Evolutionary conservation across 2,113 vertebrate species (phyloP).

Genomic region (Struthidea cinerea): DNA sequence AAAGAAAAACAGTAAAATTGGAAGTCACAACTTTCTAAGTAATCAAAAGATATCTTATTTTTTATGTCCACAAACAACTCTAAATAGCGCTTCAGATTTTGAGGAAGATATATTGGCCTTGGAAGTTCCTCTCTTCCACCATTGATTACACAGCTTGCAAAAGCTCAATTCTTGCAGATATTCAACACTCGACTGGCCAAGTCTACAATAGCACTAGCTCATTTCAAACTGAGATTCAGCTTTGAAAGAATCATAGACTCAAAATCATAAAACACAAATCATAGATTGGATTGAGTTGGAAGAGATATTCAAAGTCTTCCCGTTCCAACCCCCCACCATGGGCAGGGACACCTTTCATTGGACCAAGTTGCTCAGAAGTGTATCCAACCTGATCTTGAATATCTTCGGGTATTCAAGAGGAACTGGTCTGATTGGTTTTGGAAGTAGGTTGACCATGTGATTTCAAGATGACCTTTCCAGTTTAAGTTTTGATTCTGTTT

Average conservation of each 20-base stretch:
- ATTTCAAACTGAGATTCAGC: not conserved
- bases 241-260: not conserved
- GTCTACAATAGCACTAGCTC: not conserved
- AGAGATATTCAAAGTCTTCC: not conserved
- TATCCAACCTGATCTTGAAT: not conserved
- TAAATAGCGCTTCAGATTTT: not conserved
- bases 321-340: fast-evolving
- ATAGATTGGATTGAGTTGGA: not conserved
- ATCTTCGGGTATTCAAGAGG: not conserved
- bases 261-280: not conserved
- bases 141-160: not conserved
- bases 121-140: not conserved
- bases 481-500: not conserved
- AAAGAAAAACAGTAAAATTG: not conserved
- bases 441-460: not conserved
- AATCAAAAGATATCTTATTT: not conserved
- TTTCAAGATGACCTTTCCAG: not conserved
- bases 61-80: not conserved
- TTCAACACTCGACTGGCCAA: not conserved
- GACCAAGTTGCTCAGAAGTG: not conserved
- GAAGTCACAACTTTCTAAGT: not conserved
- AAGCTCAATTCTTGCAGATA: not conserved
- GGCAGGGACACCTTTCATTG: not conserved
- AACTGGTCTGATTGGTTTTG: not conserved
- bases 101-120: not conserved